Percentiles rank a stretch among this genome's conserved stretches.
These are phyloP conservation scores for Matsumurasca onukii DNA, from an alignment of 1,140 invertebrate species.

Conservation along the genomic window DNA sequence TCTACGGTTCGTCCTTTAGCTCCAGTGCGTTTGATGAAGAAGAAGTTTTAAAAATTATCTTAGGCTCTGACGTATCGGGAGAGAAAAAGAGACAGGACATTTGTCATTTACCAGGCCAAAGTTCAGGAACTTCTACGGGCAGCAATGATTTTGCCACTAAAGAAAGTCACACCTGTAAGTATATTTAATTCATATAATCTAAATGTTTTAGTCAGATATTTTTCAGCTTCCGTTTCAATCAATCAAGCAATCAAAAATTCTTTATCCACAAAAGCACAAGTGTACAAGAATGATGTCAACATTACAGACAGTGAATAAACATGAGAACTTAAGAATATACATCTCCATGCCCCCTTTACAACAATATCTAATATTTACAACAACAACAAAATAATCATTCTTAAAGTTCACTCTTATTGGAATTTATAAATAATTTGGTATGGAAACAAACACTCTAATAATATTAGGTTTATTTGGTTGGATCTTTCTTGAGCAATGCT, in stretches of 20 bases:
- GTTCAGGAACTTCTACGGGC: background rate
- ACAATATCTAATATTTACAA: no score
- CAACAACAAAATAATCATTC: no score
- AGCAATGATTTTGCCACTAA: background rate
- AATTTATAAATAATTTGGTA: no score
- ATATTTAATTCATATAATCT: background rate
- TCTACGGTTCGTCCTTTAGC: conserved; percentile 45
- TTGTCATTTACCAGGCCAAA: background rate
- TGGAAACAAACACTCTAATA: no score
- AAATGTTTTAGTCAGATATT: background rate
- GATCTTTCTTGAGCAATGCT: no score
- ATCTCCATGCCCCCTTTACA: no score
- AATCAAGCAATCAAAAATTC: background rate
- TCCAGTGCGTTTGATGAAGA: conserved; percentile 47
- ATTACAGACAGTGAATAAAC: no score
- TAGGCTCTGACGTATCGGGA: conserved; percentile 5
- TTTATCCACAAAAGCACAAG: background rate
- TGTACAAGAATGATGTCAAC: no score
- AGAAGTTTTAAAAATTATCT: conserved; percentile 43
- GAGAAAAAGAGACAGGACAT: background rate
- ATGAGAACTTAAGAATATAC: no score
- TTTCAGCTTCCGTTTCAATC: background rate
- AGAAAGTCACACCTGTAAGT: background rate
- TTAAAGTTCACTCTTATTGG: no score
- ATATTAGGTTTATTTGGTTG: no score